phyloP scores from a whole-genome alignment of 2,888 invertebrate species.

The Netelia inedita region DNA sequence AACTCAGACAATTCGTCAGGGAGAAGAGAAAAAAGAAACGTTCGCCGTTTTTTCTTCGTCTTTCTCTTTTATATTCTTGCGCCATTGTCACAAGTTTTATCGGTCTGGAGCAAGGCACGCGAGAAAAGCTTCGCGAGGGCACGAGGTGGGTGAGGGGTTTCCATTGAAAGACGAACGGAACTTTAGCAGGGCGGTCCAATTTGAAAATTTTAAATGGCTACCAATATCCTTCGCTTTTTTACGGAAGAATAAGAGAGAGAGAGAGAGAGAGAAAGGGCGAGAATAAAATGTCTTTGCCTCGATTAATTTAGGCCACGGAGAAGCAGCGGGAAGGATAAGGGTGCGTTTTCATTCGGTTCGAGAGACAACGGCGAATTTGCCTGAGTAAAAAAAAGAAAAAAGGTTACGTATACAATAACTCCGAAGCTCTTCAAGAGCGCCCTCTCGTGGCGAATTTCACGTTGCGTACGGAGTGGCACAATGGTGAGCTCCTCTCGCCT shows the following conservation, averaged over 20 bases:
- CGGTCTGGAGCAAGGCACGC: constrained; percentile 23
- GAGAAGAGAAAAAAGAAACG: neutral
- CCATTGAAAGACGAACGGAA: constrained; percentile 35
- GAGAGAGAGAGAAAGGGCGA: constrained; percentile 58
- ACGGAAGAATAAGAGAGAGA: constrained; percentile 61
- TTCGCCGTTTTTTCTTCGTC: constrained; percentile 9
- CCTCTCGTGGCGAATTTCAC: constrained; percentile 44
- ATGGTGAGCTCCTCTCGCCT: constrained; percentile 44
- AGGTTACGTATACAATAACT: constrained; percentile 8
- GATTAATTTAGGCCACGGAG: constrained; percentile 48
- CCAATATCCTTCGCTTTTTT: constrained; percentile 66
- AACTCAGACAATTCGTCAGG: constrained; percentile 35
- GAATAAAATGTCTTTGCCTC: constrained; percentile 67
- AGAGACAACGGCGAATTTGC: neutral
- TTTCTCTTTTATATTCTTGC: neutral
- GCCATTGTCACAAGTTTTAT: constrained; percentile 58
- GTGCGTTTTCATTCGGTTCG: neutral
- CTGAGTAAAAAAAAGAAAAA: neutral
- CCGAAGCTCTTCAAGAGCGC: constrained; percentile 7
- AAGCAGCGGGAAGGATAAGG: neutral
- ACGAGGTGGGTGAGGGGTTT: neutral
- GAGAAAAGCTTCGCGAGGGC: neutral
- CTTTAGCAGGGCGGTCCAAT: constrained; percentile 66
- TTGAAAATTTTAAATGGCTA: constrained; percentile 79
- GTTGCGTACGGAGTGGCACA: constrained; percentile 36